A percentile compares a stretch with the other conserved stretches of the same genome.
Conservation (phyloP, 2,888 invertebrate species). For the Eudemis profundana region DNA sequence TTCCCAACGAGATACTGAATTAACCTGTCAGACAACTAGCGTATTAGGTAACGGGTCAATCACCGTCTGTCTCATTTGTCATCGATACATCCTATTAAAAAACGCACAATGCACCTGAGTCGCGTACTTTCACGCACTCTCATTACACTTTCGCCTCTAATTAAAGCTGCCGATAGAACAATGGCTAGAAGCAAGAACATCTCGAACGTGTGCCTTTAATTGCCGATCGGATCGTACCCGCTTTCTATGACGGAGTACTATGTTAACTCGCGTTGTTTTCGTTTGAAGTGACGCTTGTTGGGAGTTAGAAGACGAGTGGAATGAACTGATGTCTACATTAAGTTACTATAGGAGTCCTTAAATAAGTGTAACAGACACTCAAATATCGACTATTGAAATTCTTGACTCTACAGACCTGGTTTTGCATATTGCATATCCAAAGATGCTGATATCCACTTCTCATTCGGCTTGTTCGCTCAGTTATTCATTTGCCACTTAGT, state of each 20-base stretch:
- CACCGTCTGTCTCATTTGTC: conserved; percentile 3
- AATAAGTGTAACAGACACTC: no score
- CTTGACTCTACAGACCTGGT: no score
- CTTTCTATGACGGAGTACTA: conserved; percentile 70
- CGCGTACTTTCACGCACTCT: conserved; percentile 76
- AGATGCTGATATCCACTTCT: no score
- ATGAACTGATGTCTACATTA: no score
- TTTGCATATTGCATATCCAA: no score
- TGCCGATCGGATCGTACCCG: conserved; percentile 79
- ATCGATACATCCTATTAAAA: conserved; percentile 34
- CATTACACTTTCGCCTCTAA: conserved; percentile 83
- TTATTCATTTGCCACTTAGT: no score
- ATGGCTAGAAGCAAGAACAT: conserved; percentile 77
- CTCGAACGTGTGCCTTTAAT: conserved; percentile 77
- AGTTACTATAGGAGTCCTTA: no score
- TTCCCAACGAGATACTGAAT: no score
- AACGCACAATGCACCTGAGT: conserved; percentile 61
- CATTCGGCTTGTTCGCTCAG: no score
- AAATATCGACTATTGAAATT: no score
- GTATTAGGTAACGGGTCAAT: conserved; percentile 5
- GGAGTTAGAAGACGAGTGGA: no score
- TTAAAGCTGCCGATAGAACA: conserved; percentile 79
- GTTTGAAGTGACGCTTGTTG: conserved; percentile 7
- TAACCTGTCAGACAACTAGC: no score
- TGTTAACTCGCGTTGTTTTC: conserved; percentile 23